Conservation (phyloP, 2,797 vertebrate species). For the Rhadinocentrus ornatus region DNA sequence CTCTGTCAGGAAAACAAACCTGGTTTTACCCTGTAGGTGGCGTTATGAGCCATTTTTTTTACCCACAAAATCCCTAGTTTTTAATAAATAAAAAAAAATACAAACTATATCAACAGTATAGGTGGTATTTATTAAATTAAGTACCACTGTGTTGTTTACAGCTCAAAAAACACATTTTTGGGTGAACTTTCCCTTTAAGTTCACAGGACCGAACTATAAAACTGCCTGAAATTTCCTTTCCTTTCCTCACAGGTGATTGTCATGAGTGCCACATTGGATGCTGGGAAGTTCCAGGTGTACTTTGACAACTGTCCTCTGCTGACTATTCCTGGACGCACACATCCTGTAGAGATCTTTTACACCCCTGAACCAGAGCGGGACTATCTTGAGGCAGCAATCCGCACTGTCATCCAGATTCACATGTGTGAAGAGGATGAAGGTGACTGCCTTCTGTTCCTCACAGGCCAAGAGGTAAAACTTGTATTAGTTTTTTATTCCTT, state of each 20-base stretch:
- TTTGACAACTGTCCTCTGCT: constrained; percentile 98
- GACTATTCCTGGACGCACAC: constrained; percentile 97
- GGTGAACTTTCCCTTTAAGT: too few species aligned
- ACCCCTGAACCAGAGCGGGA: constrained; percentile 98
- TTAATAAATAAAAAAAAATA: too few species aligned
- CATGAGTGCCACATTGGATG: constrained; percentile 98
- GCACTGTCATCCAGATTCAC: constrained; percentile 98
- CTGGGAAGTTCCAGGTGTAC: constrained; percentile 98
- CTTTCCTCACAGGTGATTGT: constrained; percentile 89
- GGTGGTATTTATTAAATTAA: too few species aligned
- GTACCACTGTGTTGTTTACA: too few species aligned
- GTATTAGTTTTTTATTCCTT: background rate
- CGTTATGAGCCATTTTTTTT: too few species aligned
- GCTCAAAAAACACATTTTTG: too few species aligned
- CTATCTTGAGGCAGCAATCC: constrained; percentile 98
- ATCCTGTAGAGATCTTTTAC: constrained; percentile 99
- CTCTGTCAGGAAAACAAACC: too few species aligned
- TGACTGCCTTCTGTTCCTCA: constrained; percentile 96
- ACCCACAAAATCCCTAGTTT: too few species aligned
- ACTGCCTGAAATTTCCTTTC: background rate
- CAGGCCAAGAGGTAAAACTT: constrained; percentile 93
- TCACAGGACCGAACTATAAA: too few species aligned
- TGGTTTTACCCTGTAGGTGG: too few species aligned
- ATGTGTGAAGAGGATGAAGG: constrained; percentile 99
- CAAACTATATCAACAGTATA: too few species aligned